Conservation (phyloP, 2,797 vertebrate species). For the Lophotriccus pileatus region DNA sequence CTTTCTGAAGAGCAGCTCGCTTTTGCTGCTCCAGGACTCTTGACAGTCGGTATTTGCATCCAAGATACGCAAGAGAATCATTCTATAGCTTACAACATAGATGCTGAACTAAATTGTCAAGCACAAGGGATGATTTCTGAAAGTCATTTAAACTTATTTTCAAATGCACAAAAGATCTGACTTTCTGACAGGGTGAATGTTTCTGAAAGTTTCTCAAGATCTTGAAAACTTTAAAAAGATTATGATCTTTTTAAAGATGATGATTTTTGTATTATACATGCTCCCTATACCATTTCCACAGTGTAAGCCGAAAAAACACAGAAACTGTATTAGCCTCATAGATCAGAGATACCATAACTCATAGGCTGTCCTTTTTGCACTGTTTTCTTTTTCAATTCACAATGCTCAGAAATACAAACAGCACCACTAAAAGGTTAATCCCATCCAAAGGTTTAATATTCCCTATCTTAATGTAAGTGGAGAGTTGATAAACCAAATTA, state of each 20-base stretch:
- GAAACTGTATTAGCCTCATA: not conserved
- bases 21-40: not conserved
- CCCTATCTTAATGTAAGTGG: not conserved
- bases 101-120: not conserved
- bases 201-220: not conserved
- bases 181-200: not conserved
- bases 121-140: not conserved
- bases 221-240: not conserved
- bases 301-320: not conserved
- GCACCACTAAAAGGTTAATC: not conserved
- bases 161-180: not conserved
- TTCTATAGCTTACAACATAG: not conserved
- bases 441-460: not conserved
- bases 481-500: not conserved
- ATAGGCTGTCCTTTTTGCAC: not conserved
- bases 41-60: not conserved
- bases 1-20: not conserved
- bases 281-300: not conserved
- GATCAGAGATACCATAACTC: not conserved
- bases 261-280: not conserved
- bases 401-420: not conserved
- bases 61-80: not conserved
- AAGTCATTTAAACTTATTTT: not conserved
- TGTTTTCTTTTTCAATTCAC: not conserved
- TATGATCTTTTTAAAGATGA: not conserved